Evolutionary conservation across 2,888 invertebrate species (phyloP).

Genomic region (Myathropa florea): DNA sequence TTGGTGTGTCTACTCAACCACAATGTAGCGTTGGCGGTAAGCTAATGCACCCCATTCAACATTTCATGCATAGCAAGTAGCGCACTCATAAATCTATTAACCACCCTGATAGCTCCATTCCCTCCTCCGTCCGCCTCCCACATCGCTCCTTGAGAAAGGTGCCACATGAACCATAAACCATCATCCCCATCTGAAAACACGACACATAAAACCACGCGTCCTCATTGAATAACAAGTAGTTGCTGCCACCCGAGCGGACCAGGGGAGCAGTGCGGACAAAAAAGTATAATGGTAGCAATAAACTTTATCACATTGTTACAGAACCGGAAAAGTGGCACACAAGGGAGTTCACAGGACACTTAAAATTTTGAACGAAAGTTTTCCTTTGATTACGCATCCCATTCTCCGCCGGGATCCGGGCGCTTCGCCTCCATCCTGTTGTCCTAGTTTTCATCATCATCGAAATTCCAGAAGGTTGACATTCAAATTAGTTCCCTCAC

Average conservation of each 20-base stretch:
- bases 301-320: constrained; percentile 34
- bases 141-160: neutral
- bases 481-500: neutral
- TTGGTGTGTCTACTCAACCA: neutral
- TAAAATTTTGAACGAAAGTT: constrained; percentile 18
- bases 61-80: constrained; percentile 40
- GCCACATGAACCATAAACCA: constrained; percentile 6
- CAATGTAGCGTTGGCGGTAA: neutral
- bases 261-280: neutral
- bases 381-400: neutral
- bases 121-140: neutral
- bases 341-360: constrained; percentile 18
- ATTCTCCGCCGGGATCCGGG: neutral
- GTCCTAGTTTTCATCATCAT: neutral
- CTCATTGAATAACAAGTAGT: constrained; percentile 41
- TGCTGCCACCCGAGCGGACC: neutral
- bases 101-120: neutral
- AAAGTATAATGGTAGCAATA: constrained; percentile 33
- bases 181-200: neutral
- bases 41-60: constrained; percentile 10
- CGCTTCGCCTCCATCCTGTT: neutral
- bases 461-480: neutral
- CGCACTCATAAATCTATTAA: constrained; percentile 36
- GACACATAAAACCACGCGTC: constrained; percentile 21
- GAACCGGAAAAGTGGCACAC: constrained; percentile 1